Base-by-base conservation (phyloP, 2,113 vertebrate species). In the Anolis sagrei region DNA sequence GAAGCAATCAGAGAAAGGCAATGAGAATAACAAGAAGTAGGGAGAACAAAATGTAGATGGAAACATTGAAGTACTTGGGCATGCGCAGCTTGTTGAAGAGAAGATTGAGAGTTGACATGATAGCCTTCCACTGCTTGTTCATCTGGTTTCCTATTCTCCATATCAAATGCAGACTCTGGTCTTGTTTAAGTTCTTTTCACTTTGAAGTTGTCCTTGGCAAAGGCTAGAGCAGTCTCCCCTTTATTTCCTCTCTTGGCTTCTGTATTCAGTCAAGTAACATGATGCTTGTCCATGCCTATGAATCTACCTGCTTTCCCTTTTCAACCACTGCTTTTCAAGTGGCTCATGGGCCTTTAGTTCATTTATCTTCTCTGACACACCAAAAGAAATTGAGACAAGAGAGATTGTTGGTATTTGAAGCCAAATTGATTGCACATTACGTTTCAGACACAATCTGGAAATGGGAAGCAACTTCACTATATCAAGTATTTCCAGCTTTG, bases 361-460 rank as follows among this genome's bases (percentile, higher is more conserved):
- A 95, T 95, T 92, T 90, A 92, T 95, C 94, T 95, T 94, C 32
- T 0, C 86, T 94, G 94, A 94, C 92, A 94, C 94, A 93, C 93
- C 91, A 95, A 95, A 95, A 91, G 92, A 84, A 93, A 92, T 88
- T 80, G 76, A 77, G 80, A 88, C 90, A 91, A 80, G 89, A 83
- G 90, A 92, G 92, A 95, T 93, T 92, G 90, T 93, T 95, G 94
- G 94, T 90, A 93, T 93, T 93, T 93, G 94, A 93, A 92, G 92
- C 92, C 94, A 92, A 93, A 92, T 93, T 95, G 94, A 90, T 94
- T 93, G 94, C 90, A 93, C 87, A 92, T 75, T 84, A 75, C 61
- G 25, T 83, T 58, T 83, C 32, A 61, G 77, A 76, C 84, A 86
- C 78, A 64, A 81, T 81, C 78, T 86, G 78, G 77, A 39, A 80